A percentile compares a stretch with the other conserved stretches of the same genome.
phyloP scores from a whole-genome alignment of 2,797 vertebrate species.

The Myripristis jacobus region DNA sequence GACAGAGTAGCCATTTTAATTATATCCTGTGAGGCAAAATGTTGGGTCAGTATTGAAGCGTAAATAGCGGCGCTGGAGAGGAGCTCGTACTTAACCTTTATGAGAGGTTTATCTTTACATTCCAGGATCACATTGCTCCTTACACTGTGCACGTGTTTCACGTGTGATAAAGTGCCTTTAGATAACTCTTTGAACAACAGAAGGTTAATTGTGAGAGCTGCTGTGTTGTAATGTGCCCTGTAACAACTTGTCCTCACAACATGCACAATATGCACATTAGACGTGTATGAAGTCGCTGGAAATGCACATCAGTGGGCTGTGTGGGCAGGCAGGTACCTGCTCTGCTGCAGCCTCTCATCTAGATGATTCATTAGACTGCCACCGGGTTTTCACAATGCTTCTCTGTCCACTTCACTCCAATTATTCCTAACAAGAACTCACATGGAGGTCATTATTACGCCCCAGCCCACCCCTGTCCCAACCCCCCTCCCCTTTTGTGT shows the following conservation, averaged over 20 bases:
- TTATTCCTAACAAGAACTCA: constrained; percentile 62
- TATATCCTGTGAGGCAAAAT: background rate
- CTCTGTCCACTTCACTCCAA: constrained; percentile 62
- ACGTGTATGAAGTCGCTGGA: background rate
- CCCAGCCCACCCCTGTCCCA: background rate
- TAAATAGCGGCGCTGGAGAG: background rate
- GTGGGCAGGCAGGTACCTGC: constrained; percentile 11
- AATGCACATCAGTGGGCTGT: background rate
- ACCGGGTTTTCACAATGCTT: constrained; percentile 48
- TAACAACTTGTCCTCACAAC: constrained; percentile 1
- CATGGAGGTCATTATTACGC: constrained; percentile 54
- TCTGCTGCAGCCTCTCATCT: constrained; percentile 38
- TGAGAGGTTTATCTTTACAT: constrained; percentile 12
- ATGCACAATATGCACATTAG: background rate
- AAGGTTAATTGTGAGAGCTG: background rate
- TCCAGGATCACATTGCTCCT: background rate
- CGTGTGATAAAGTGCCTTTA: constrained; percentile 13
- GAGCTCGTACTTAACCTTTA: background rate
- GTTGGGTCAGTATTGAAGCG: background rate
- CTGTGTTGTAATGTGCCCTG: background rate
- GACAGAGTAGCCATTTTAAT: background rate
- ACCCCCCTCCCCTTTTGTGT: background rate
- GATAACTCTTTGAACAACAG: background rate
- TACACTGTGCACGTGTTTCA: background rate
- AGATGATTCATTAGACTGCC: constrained; percentile 56